Base-by-base conservation (phyloP, 1,140 invertebrate genomes). In the Drosophila suzukii region DNA sequence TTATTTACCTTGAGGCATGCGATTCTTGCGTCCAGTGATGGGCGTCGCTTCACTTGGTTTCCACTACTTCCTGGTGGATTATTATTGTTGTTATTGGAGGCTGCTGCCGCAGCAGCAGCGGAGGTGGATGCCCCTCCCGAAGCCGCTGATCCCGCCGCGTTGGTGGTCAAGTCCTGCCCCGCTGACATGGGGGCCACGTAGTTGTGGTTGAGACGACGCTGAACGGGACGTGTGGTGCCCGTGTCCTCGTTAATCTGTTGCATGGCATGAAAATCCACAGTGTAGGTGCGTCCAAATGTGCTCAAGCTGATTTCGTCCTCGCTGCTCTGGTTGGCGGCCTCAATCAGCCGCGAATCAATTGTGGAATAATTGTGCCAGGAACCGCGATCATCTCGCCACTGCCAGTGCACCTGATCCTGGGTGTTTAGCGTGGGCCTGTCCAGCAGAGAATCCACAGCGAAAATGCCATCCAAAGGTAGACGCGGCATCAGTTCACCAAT, bases 171-270 rank as follows among this genome's bases (percentile, higher is more conserved):
- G 71, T 92, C 91, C 60, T 92, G 91, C 3, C 91, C 91, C 13
- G 65, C 38, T 5, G 66, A 47, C 58, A 57, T 44, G 6, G 83
- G 76, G 4, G 90, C 81, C 46, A 91, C 76, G 56, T 91, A 92
- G 32, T 91, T 92, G 44, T 91, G 91, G 80, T 92, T 92, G 4
- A 93, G 88, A 46, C 93, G 91, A 38, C 98, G 95, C 92, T 98
- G 97, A 80, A 99, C 97, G 58, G 97, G 96, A 49, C 98, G 93
- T 11, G 98, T 96, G 49, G 97, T 98, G 60, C 98, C 98, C 6
- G 98, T 98, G 92, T 99, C 98, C 93, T 99, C 98, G 93, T 99
- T 99, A 73, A 99, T 98, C 94, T 99, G 98, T 93, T 99, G 98
- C 97, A 99, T 98, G 77, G 97, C 96, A 93, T 98, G 96, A 84